Base-by-base conservation (phyloP, 2,888 invertebrate species). In the Eupithecia centaureata region DNA sequence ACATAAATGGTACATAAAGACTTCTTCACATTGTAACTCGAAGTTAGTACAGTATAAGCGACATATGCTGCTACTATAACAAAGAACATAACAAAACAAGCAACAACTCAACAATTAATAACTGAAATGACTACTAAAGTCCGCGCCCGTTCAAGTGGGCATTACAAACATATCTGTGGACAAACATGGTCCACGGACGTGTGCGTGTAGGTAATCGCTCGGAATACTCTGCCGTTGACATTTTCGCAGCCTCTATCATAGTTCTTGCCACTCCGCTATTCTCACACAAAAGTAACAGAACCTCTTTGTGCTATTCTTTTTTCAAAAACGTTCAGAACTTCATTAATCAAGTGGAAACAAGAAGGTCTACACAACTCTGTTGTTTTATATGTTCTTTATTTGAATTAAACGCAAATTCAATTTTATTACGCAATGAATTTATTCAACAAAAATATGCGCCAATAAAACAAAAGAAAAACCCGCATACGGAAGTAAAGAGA, bases 161-260 rank as follows among this genome's bases (percentile, higher is more conserved):
- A 60, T 60, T 58, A 47, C 58, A 42, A 54, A 61, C 61, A 59
- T 67, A 32, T 54, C 62, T 42, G 67, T 32, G 63, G 27, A 27
- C 61, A 59, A n/a, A 38, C 57, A 59, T 22, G 42, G 42, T 42
- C 51, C 60, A 18, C 30, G 63, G 38, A 54, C 61, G 65, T 38
- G 60, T 62, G 64, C 52, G 60, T 70, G 70, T 67, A 47, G 47
- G 47, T 47, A 67, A 73, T 67, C 59, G 67, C 38, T 60, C 35
- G 68, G 65, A 73, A 65, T 66, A 67, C 33, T 33, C 62, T 51
- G 63, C 30, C 42, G 73, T 63, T 68, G 66, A 68, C 70, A 70
- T 64, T 63, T 54, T 27, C 28, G 57, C 7, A 51, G 47, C 61
- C 61, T 59, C 63, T 51, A 63, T 61, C 67, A 59, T 62, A 56